Evolutionary conservation across 2,113 vertebrate genomes (phyloP).

Genomic region (Dromas ardeola): DNA sequence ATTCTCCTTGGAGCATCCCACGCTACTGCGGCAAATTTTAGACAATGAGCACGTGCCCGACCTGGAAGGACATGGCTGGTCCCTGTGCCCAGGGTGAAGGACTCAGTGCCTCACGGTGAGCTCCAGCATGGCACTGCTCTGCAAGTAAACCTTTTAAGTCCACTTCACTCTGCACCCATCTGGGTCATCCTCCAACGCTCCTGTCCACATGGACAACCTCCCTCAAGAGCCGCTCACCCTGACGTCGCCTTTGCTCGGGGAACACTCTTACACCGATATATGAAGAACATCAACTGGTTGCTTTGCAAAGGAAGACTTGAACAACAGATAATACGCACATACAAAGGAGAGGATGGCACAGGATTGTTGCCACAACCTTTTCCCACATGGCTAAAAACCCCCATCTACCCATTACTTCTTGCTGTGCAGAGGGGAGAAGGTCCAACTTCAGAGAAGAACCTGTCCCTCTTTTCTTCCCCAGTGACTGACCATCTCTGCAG

Average conservation of each 20-base stretch:
- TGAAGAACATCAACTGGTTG: not conserved
- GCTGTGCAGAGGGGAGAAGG: not conserved
- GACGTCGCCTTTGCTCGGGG: accelerated
- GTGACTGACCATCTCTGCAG: not conserved
- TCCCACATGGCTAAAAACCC: accelerated
- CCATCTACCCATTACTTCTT: not conserved
- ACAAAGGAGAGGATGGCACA: not conserved
- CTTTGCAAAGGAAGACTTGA: not conserved
- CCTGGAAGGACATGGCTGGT: not conserved
- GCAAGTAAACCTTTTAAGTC: not conserved
- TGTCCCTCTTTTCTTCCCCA: not conserved
- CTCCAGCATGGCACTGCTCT: not conserved
- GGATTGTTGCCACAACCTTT: not conserved
- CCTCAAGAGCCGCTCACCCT: not conserved
- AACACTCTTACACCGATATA: not conserved
- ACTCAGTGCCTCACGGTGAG: not conserved
- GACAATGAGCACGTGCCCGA: not conserved
- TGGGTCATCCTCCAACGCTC: not conserved
- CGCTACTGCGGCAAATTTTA: not conserved
- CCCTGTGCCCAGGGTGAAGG: not conserved
- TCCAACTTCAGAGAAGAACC: not conserved
- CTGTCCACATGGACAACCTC: too few species aligned
- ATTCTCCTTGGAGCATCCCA: not conserved
- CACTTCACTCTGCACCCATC: not conserved
- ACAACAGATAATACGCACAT: accelerated